These are phyloP conservation scores for Polyodon spathula DNA, from an alignment of 2,113 vertebrate genomes.

Conservation along the genomic window DNA sequence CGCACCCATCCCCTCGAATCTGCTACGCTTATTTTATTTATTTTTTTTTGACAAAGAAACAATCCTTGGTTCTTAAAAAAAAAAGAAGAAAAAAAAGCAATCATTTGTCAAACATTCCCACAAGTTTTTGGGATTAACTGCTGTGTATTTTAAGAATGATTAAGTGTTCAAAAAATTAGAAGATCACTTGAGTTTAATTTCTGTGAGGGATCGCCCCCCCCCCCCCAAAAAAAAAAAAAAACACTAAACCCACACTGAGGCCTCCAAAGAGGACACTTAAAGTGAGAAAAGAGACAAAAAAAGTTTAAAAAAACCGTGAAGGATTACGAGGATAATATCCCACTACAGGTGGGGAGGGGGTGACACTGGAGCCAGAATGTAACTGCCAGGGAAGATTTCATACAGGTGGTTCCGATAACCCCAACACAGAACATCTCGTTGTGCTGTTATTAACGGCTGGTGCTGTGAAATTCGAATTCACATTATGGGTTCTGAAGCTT, in stretches of 20 bases:
- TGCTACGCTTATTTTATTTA: neutral
- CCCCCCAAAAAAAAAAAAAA: too few relatives aligned
- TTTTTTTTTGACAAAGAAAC: neutral
- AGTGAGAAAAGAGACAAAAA: too few relatives aligned
- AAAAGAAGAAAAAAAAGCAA: too few relatives aligned
- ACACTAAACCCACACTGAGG: too few relatives aligned
- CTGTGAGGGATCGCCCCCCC: too few relatives aligned
- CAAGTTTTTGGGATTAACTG: too few relatives aligned
- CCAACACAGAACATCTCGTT: constrained; percentile 10
- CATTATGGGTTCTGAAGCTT: constrained; percentile 21
- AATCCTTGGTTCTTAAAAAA: neutral
- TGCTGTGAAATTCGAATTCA: constrained; percentile 25
- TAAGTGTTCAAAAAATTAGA: too few relatives aligned
- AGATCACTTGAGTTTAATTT: too few relatives aligned
- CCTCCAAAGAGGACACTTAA: too few relatives aligned
- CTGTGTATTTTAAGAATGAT: too few relatives aligned
- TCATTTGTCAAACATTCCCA: too few relatives aligned
- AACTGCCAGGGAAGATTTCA: constrained; percentile 53
- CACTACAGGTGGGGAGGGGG: constrained; percentile 54
- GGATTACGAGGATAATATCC: constrained; percentile 40
- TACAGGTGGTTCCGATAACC: constrained; percentile 52
- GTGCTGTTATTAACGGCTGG: constrained; percentile 18
- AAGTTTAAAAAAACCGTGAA: constrained; percentile 42
- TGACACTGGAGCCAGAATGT: constrained; percentile 53
- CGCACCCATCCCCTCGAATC: too few relatives aligned